phyloP scores from a whole-genome alignment of 2,113 vertebrate genomes.

The Corythoichthys haematopterus region DNA sequence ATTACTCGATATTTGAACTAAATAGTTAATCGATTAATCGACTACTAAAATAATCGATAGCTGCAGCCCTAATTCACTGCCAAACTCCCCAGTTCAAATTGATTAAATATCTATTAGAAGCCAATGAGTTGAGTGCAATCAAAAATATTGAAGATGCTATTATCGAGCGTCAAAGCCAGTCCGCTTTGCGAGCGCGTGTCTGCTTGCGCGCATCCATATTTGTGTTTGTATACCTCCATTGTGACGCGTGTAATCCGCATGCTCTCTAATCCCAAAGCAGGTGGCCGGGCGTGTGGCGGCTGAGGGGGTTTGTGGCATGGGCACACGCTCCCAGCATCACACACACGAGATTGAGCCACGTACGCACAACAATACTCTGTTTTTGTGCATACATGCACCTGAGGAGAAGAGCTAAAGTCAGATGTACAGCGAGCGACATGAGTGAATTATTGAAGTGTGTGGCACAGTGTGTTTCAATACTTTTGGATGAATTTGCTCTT shows the following conservation, averaged over 20 bases:
- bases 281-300: slow-evolving; percentile 70
- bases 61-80: too few species aligned
- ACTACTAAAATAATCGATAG: too few species aligned
- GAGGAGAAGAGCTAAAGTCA: too few species aligned
- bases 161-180: slow-evolving; percentile 27
- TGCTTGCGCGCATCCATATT: slow-evolving; percentile 57
- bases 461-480: too few species aligned
- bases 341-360: slow-evolving; percentile 21
- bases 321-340: slow-evolving; percentile 46
- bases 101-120: too few species aligned
- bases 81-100: too few species aligned
- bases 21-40: too few species aligned
- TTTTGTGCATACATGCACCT: neutral
- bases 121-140: neutral
- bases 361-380: slow-evolving; percentile 2
- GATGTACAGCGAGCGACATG: too few species aligned
- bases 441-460: too few species aligned
- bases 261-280: slow-evolving; percentile 74
- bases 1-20: too few species aligned
- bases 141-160: slow-evolving; percentile 46
- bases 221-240: slow-evolving; percentile 68
- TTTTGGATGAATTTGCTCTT: too few species aligned
- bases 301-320: slow-evolving; percentile 46
- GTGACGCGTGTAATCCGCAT: slow-evolving; percentile 72
- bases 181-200: slow-evolving; percentile 18